phyloP scores from a whole-genome alignment of 1,140 invertebrate species.

The Apis florea region DNA sequence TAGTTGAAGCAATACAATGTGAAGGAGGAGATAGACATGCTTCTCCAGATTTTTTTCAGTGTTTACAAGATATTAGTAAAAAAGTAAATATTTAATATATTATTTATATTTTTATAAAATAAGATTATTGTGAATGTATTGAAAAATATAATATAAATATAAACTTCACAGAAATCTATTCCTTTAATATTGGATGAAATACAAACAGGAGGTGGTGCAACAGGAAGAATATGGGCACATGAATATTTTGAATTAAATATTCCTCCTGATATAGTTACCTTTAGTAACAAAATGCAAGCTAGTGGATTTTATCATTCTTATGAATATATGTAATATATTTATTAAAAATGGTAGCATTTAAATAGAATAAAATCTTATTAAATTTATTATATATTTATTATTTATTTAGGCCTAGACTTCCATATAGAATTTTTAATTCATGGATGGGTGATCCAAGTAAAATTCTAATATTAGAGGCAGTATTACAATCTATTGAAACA shows the following conservation, averaged over 20 bases:
- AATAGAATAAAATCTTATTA: neutral
- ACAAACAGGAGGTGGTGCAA: slow-evolving; percentile 42
- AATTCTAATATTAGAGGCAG: slow-evolving; percentile 33
- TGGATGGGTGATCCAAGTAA: slow-evolving; percentile 35
- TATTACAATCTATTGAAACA: slow-evolving; percentile 35
- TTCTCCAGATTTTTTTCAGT: slow-evolving; percentile 35
- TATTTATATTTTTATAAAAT: neutral
- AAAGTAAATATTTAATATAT: slow-evolving; percentile 4
- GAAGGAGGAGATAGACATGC: slow-evolving; percentile 42
- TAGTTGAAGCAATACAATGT: slow-evolving; percentile 43
- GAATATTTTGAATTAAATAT: slow-evolving; percentile 39
- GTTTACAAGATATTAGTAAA: slow-evolving; percentile 28
- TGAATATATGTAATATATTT: slow-evolving; percentile 37
- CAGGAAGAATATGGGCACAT: slow-evolving; percentile 45
- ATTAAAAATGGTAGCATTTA: neutral
- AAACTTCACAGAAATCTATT: slow-evolving; percentile 23
- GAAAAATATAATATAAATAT: neutral
- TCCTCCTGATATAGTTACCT: slow-evolving; percentile 38
- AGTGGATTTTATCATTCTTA: slow-evolving; percentile 39
- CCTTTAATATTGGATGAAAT: slow-evolving; percentile 38
- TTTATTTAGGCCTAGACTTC: neutral
- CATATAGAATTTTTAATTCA: slow-evolving; percentile 32
- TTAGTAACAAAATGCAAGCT: slow-evolving; percentile 41
- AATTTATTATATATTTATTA: neutral
- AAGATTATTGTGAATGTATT: neutral